Percentiles rank a stretch among this genome's conserved stretches.
These are phyloP conservation scores for Pungitius pungitius DNA, from an alignment of 2,113 vertebrate species.

Conservation along the genomic window DNA sequence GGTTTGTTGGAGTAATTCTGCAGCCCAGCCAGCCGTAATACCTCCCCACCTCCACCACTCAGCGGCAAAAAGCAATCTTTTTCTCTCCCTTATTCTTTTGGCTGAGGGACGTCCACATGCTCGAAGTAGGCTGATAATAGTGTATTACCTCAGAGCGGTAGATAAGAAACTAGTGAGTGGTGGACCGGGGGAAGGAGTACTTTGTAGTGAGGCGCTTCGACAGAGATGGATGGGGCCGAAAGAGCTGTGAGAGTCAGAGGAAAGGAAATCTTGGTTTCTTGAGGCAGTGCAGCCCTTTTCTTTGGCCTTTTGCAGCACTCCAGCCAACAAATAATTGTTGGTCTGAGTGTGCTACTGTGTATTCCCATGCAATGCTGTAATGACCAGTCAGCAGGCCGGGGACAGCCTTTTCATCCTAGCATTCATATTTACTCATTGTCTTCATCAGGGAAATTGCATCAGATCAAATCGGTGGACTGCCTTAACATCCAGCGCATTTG, in stretches of 20 bases:
- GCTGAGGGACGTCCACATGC: constrained; percentile 22
- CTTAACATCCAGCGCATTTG: neutral
- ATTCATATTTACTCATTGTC: neutral
- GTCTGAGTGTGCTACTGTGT: constrained; percentile 4
- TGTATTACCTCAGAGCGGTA: constrained; percentile 55
- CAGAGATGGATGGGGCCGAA: constrained; percentile 59
- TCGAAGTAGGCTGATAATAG: constrained; percentile 52
- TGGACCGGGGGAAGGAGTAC: constrained; percentile 39
- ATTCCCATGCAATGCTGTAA: neutral
- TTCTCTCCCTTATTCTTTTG: constrained; percentile 27
- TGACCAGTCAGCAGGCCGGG: neutral
- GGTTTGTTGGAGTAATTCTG: constrained; percentile 27
- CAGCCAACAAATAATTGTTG: too few species aligned
- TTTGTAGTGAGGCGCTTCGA: constrained; percentile 48
- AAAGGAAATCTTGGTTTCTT: constrained; percentile 19
- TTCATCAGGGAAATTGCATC: too few species aligned
- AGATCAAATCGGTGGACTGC: neutral
- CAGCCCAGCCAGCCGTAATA: constrained; percentile 35
- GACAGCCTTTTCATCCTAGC: neutral
- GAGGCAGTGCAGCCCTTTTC: neutral
- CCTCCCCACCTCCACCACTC: constrained; percentile 50
- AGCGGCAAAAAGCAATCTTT: constrained; percentile 50
- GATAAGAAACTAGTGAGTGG: constrained; percentile 59
- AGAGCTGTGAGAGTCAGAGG: constrained; percentile 41
- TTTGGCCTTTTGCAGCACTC: too few species aligned